These are phyloP conservation scores for Alcis repandata DNA, from an alignment of 2,888 invertebrate species.

Conservation along the genomic window DNA sequence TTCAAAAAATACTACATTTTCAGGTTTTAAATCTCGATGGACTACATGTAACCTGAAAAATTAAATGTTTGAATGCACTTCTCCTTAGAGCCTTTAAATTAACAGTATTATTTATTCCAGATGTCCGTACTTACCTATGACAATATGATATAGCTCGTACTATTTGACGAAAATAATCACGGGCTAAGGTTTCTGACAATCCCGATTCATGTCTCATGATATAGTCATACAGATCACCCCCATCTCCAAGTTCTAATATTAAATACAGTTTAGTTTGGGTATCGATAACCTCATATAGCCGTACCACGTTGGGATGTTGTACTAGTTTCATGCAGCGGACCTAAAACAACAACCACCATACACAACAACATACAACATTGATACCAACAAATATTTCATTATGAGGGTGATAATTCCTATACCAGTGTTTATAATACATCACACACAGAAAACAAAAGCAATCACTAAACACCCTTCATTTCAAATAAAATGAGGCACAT, in stretches of 20 bases:
- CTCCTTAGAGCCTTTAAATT: neutral
- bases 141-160: slow-evolving; percentile 99
- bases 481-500: too few relatives aligned
- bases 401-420: too few relatives aligned
- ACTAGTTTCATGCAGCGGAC: slow-evolving; percentile 99
- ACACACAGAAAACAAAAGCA: neutral
- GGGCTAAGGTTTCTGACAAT: slow-evolving; percentile 92
- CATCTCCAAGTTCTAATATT: slow-evolving; percentile 98
- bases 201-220: slow-evolving; percentile 98
- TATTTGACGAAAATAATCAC: slow-evolving; percentile 98
- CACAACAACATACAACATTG: too few relatives aligned
- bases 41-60: slow-evolving; percentile 87
- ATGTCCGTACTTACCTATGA: slow-evolving; percentile 89
- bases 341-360: too few relatives aligned
- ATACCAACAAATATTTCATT: too few relatives aligned
- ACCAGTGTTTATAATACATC: neutral
- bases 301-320: slow-evolving; percentile 99
- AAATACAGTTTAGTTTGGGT: slow-evolving; percentile 99
- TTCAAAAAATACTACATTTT: slow-evolving; percentile 99
- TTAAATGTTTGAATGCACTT: slow-evolving; percentile 6
- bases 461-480: too few relatives aligned
- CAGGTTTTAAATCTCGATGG: slow-evolving; percentile 98
- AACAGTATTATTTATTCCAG: neutral
- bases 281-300: slow-evolving; percentile 99
- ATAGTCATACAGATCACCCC: slow-evolving; percentile 99